Conservation (phyloP, 2,888 invertebrate genomes). For the Lasioglossum zephyrum region DNA sequence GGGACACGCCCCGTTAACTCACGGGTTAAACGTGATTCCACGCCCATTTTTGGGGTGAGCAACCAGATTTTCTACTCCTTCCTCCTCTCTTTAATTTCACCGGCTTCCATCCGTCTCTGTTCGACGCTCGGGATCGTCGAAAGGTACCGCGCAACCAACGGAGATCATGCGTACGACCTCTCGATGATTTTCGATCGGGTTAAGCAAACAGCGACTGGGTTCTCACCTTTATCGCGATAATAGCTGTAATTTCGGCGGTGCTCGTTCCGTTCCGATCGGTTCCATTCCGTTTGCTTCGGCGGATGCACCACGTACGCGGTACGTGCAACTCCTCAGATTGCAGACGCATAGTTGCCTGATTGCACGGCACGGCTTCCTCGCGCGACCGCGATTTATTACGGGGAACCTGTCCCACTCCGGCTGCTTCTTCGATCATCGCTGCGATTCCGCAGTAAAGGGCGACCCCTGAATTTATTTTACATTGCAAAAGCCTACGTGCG, state of each 20-base stretch:
- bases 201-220: conserved; percentile 77
- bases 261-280: conserved; percentile 30
- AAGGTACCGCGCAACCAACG: background rate
- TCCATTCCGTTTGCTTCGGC: background rate
- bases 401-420: conserved; percentile 39
- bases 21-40: conserved; percentile 72
- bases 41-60: conserved; percentile 73
- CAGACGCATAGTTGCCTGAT: conserved; percentile 73
- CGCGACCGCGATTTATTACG: conserved; percentile 76
- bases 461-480: conserved; percentile 21
- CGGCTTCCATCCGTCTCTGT: background rate
- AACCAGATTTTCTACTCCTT: conserved; percentile 29
- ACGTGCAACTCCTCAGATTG: conserved; percentile 68
- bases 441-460: background rate
- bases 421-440: conserved; percentile 35
- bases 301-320: conserved; percentile 22
- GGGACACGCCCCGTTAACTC: conserved; percentile 79
- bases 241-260: conserved; percentile 75
- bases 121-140: background rate
- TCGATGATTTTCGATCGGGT: conserved; percentile 70
- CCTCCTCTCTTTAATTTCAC: background rate
- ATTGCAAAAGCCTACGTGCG: background rate
- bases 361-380: conserved; percentile 73
- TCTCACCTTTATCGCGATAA: conserved; percentile 78
- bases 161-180: conserved; percentile 62